Evolutionary conservation across 2,888 invertebrate genomes (phyloP).

Genomic region (Frankliniella intonsa): DNA sequence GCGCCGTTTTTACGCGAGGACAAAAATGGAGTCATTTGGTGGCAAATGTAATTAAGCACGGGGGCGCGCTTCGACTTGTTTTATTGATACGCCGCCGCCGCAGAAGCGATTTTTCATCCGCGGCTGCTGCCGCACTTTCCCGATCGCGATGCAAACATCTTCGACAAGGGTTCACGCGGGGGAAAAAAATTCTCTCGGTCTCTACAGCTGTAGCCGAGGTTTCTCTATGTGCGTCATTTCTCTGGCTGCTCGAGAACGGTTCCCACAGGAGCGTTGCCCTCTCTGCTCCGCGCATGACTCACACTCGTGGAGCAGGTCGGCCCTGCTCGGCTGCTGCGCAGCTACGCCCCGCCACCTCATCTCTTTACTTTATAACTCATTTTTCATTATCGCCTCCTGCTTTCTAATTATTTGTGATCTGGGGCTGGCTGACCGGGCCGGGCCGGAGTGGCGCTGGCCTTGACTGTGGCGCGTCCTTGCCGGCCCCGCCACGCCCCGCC

Average conservation of each 20-base stretch:
- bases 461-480: background rate
- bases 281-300: background rate
- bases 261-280: background rate
- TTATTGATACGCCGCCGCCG: background rate
- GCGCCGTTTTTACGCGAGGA: conserved; percentile 11
- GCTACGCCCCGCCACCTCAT: background rate
- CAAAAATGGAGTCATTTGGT: conserved; percentile 26
- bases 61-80: background rate
- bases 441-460: background rate
- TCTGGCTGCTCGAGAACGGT: too few relatives aligned
- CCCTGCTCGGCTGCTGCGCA: background rate
- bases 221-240: too few relatives aligned
- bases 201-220: too few relatives aligned
- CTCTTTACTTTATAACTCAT: conserved; percentile 27
- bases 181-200: too few relatives aligned
- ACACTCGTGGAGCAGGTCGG: background rate
- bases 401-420: conserved; percentile 27
- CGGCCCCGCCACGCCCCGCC: background rate
- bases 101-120: too few relatives aligned
- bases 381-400: conserved; percentile 18
- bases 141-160: too few relatives aligned
- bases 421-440: background rate
- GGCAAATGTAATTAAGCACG: conserved; percentile 25
- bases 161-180: too few relatives aligned
- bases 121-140: too few relatives aligned